phyloP scores from a whole-genome alignment of 2,888 invertebrate genomes.

The Malthinus seriepunctatus region DNA sequence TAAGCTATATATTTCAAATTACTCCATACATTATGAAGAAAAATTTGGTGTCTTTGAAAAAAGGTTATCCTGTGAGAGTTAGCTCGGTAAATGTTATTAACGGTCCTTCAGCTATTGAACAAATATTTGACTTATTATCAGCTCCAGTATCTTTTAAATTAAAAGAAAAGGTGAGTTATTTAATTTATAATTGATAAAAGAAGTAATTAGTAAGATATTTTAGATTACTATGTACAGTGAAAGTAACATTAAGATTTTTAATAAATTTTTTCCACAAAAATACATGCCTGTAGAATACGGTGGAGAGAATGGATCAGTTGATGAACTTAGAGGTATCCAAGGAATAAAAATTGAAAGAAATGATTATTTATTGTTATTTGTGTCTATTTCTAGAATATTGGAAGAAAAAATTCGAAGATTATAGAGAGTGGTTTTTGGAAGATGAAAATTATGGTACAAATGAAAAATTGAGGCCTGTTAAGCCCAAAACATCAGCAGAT shows the following conservation, averaged over 20 bases:
- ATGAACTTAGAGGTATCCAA: conserved; percentile 1
- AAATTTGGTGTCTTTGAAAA: conserved; percentile 52
- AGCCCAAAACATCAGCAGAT: conserved; percentile 58
- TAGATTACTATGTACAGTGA: neutral
- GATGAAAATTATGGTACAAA: conserved; percentile 56
- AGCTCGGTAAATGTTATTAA: conserved; percentile 55
- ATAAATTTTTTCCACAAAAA: neutral
- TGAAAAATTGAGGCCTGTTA: conserved; percentile 58
- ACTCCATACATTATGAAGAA: conserved; percentile 64
- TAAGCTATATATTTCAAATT: conserved; percentile 54
- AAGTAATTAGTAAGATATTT: too few species aligned
- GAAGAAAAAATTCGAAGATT: conserved; percentile 57
- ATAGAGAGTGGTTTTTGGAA: conserved; percentile 58
- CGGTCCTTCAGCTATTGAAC: neutral
- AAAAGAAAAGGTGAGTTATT: neutral
- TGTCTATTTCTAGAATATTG: conserved; percentile 52
- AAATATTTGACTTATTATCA: neutral
- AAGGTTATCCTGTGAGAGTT: conserved; percentile 62
- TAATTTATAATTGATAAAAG: too few species aligned
- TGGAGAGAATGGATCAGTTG: neutral
- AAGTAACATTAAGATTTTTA: neutral
- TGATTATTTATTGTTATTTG: neutral
- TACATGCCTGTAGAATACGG: neutral
- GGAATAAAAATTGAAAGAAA: neutral
- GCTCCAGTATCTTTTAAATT: neutral